Conservation (phyloP, 92 coral and sea anemone genomes). For the Epizoanthus illoricatus region DNA sequence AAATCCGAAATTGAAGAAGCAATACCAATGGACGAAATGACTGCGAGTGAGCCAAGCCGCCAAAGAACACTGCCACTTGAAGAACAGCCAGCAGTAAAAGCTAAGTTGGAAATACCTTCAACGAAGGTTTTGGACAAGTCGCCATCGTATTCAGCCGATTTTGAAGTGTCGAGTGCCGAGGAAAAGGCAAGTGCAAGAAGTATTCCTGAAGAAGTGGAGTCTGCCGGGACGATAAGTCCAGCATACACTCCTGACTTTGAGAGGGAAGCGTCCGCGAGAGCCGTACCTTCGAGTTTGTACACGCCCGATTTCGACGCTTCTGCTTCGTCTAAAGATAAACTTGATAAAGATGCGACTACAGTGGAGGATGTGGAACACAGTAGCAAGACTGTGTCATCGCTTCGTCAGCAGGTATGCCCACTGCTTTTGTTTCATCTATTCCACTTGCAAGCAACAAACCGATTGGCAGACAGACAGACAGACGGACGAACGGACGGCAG, state of each 20-base stretch:
- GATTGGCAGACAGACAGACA: no score
- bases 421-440: neutral
- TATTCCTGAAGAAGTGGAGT: conserved; percentile 15
- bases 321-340: neutral
- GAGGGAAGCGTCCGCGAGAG: conserved; percentile 20
- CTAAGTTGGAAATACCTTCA: neutral
- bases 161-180: conserved; percentile 23
- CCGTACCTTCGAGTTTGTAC: conserved; percentile 11
- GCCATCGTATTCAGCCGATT: conserved; percentile 22
- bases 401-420: neutral
- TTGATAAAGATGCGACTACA: neutral
- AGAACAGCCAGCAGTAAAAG: conserved; percentile 17
- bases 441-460: no score
- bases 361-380: neutral
- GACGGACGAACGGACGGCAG: no score
- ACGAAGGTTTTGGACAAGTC: neutral
- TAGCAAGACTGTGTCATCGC: neutral
- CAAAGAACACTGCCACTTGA: conserved; percentile 5
- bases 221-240: conserved; percentile 7
- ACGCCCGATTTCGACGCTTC: conserved; percentile 26
- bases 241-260: conserved; percentile 66
- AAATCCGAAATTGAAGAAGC: conserved; percentile 51
- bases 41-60: neutral
- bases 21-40: conserved; percentile 8
- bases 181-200: conserved; percentile 16